These are phyloP conservation scores for Macropus fuliginosus DNA, from an alignment of 2,797 vertebrate genomes.

Conservation along the genomic window DNA sequence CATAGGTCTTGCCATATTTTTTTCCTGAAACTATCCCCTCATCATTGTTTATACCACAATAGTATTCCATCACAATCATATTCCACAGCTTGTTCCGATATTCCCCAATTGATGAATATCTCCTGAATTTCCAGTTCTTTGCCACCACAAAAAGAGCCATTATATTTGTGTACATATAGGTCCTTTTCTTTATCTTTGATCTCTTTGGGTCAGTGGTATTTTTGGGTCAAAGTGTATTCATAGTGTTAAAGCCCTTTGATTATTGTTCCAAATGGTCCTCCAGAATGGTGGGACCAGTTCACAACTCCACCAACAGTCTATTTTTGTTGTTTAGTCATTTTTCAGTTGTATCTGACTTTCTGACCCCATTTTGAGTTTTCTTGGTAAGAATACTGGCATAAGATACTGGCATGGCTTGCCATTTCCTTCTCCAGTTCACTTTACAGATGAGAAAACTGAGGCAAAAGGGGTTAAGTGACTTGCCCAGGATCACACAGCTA, in stretches of 20 bases:
- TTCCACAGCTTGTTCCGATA: background rate
- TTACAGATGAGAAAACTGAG: background rate
- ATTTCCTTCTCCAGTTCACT: background rate
- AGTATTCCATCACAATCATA: background rate
- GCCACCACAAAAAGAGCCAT: background rate
- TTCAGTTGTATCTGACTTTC: background rate
- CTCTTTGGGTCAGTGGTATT: background rate
- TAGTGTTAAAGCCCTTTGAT: background rate
- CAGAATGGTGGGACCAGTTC: background rate
- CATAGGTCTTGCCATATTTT: background rate
- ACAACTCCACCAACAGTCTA: background rate
- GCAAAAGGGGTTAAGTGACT: background rate
- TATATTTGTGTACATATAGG: background rate
- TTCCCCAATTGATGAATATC: background rate
- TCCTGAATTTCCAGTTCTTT: background rate
- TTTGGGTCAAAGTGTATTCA: background rate
- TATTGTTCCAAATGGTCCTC: background rate
- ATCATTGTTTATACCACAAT: background rate
- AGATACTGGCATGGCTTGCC: background rate
- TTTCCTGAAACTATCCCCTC: background rate
- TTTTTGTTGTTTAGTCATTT: background rate
- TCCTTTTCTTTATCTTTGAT: background rate
- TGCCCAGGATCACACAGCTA: background rate
- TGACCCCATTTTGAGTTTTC: background rate
- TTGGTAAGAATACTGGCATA: background rate